A percentile compares a stretch with the other conserved stretches of the same genome.
Evolutionary conservation across 1,140 invertebrate genomes (phyloP).

Genomic region (Bombus pyrosoma): DNA sequence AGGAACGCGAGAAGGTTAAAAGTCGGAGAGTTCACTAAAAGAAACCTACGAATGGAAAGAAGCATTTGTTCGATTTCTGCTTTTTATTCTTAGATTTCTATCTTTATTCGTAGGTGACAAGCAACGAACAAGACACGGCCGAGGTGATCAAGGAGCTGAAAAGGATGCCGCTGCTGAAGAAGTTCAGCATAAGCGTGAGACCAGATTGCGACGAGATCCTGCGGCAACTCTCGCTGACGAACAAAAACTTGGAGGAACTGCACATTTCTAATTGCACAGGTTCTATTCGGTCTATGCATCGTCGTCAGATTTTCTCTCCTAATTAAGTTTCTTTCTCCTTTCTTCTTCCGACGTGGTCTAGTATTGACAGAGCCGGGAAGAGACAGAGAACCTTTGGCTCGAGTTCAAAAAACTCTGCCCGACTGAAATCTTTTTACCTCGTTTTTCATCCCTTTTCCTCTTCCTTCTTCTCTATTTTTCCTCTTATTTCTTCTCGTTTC

Average conservation of each 20-base stretch:
- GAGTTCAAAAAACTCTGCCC: conserved; percentile 33
- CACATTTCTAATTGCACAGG: conserved; percentile 65
- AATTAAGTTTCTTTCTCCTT: neutral
- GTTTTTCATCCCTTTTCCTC: too few relatives aligned
- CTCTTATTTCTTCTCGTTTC: neutral
- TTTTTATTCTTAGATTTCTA: neutral
- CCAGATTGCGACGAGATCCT: conserved; percentile 70
- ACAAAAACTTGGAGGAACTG: conserved; percentile 69
- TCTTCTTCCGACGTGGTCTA: too few relatives aligned
- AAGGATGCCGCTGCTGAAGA: conserved; percentile 67
- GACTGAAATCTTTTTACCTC: neutral
- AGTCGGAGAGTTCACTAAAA: neutral
- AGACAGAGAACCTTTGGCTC: conserved; percentile 21
- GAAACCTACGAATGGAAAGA: neutral
- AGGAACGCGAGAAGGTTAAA: neutral
- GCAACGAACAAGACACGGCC: conserved; percentile 50
- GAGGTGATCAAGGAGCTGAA: conserved; percentile 71
- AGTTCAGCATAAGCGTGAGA: conserved; percentile 60
- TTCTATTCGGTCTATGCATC: neutral
- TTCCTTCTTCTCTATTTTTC: neutral
- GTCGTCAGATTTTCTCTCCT: neutral
- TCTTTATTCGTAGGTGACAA: conserved; percentile 55
- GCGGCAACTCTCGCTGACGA: conserved; percentile 69
- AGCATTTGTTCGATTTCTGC: neutral
- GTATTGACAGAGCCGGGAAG: neutral